A percentile compares a stretch with the other conserved stretches of the same genome.
phyloP scores from a whole-genome alignment of 1,140 invertebrate genomes.

The Luehdorfia chinensis region DNA sequence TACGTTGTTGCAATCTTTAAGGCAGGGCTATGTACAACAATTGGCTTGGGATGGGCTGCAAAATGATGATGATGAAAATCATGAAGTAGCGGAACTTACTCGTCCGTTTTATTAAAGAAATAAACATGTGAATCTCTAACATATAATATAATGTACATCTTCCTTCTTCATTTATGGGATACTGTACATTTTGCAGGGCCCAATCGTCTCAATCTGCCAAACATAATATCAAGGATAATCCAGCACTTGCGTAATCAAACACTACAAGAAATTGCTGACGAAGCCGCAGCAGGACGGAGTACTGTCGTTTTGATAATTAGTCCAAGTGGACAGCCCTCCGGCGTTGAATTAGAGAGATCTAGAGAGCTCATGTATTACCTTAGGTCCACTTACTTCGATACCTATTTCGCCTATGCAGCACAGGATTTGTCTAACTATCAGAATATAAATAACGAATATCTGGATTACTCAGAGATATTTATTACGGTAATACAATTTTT shows the following conservation, averaged over 20 bases:
- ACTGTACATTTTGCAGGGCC: constrained; percentile 67
- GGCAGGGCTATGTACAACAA: too few relatives aligned
- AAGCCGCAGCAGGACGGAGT: constrained; percentile 47
- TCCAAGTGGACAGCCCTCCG: constrained; percentile 53
- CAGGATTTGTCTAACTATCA: constrained; percentile 52
- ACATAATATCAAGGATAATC: constrained; percentile 56
- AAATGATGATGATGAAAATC: too few relatives aligned
- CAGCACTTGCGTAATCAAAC: constrained; percentile 51
- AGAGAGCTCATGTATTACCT: constrained; percentile 55
- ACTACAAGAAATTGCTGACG: constrained; percentile 34
- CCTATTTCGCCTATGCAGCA: constrained; percentile 62
- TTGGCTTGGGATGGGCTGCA: too few relatives aligned
- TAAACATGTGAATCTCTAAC: too few relatives aligned
- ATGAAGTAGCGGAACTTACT: too few relatives aligned
- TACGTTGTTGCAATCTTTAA: too few relatives aligned
- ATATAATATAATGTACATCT: too few relatives aligned
- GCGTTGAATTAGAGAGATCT: constrained; percentile 52
- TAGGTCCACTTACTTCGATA: constrained; percentile 55
- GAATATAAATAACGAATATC: constrained; percentile 58
- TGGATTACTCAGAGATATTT: constrained; percentile 68
- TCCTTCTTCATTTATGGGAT: too few relatives aligned
- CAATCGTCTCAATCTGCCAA: constrained; percentile 63
- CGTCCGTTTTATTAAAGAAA: too few relatives aligned
- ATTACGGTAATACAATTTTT: constrained; percentile 38
- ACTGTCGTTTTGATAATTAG: constrained; percentile 62